Conservation (phyloP, 2,888 invertebrate species). For the Thelaira solivaga region DNA sequence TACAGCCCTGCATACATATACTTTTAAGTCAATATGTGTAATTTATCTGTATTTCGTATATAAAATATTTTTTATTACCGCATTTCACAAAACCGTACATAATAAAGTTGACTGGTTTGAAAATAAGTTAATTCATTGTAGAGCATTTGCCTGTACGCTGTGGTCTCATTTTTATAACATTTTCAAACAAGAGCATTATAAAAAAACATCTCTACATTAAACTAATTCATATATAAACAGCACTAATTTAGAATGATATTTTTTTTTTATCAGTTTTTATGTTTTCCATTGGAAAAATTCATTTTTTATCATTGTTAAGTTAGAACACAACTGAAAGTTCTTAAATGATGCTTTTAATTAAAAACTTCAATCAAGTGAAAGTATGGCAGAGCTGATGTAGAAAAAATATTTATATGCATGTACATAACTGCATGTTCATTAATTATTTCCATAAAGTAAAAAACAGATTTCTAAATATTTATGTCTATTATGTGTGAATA, state of each 20-base stretch:
- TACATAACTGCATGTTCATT: slow-evolving; percentile 24
- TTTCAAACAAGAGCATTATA: no score
- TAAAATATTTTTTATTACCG: no score
- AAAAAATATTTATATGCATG: neutral
- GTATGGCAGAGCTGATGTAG: slow-evolving; percentile 1
- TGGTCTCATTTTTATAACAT: no score
- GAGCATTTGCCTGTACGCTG: no score
- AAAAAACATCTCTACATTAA: no score
- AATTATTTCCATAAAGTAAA: slow-evolving; percentile 46
- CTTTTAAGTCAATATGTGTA: no score
- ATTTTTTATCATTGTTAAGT: slow-evolving; percentile 1
- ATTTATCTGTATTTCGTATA: no score
- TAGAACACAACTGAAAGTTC: neutral
- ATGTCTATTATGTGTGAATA: slow-evolving; percentile 51
- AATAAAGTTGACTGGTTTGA: no score
- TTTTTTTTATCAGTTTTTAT: slow-evolving; percentile 2
- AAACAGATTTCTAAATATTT: slow-evolving; percentile 44
- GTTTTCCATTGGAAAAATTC: neutral
- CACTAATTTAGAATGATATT: no score
- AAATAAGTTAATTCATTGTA: no score
- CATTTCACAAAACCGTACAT: no score
- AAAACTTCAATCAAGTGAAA: neutral
- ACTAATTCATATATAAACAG: neutral
- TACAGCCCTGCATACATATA: no score
- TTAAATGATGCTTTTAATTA: slow-evolving; percentile 8